A percentile compares a stretch with the other conserved stretches of the same genome.
phyloP scores from a whole-genome alignment of 2,113 vertebrate species.

The Delphinapterus leucas region DNA sequence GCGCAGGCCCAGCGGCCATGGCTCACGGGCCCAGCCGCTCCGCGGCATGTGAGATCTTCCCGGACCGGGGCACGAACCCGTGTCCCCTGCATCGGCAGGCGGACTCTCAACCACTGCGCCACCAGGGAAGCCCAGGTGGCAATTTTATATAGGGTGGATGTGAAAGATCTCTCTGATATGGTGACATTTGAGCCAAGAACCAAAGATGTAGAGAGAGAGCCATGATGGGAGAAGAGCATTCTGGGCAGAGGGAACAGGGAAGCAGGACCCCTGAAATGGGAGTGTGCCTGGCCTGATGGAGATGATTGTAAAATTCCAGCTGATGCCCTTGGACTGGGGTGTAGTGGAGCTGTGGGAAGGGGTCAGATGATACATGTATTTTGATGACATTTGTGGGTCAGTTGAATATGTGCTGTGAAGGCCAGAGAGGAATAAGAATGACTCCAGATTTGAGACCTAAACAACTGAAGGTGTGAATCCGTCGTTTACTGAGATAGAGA shows the following conservation, averaged over 20 bases:
- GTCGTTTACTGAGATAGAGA: background rate
- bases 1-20: no score
- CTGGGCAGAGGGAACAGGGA: background rate
- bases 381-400: background rate
- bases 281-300: background rate
- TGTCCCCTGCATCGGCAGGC: no score
- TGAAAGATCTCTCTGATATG: background rate
- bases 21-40: no score
- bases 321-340: background rate
- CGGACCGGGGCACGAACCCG: no score
- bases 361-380: background rate
- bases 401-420: background rate
- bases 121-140: background rate
- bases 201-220: background rate
- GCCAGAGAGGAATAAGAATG: background rate
- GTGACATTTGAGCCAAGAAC: background rate
- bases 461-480: background rate
- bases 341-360: background rate
- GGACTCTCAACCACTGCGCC: no score
- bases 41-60: no score
- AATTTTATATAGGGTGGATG: background rate
- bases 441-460: background rate
- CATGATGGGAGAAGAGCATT: background rate
- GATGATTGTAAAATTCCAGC: background rate
- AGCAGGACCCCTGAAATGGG: background rate